These are phyloP conservation scores for Notolepis coatsorum DNA, from an alignment of 2,797 vertebrate species.

Conservation along the genomic window DNA sequence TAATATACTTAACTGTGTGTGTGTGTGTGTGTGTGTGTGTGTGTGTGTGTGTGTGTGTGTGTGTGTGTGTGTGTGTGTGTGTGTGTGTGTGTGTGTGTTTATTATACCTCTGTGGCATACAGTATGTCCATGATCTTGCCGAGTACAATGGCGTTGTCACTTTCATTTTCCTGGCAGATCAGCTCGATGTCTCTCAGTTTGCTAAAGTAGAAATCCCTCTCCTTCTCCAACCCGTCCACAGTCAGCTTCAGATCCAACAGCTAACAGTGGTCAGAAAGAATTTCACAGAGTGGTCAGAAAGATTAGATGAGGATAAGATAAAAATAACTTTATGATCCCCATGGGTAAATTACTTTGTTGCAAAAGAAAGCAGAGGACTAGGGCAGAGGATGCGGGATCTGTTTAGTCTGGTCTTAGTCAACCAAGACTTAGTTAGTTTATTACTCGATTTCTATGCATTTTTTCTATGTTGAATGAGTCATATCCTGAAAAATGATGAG, in stretches of 20 bases:
- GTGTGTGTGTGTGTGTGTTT: conserved; percentile 3
- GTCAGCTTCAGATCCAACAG: conserved; percentile 94
- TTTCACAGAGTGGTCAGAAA: too few species aligned
- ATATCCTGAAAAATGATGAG: too few species aligned
- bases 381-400: too few species aligned
- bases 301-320: too few species aligned
- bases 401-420: too few species aligned
- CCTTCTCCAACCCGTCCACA: conserved; percentile 93
- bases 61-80: not conserved
- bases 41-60: not conserved
- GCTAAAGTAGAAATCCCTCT: conserved; percentile 97
- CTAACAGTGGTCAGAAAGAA: conserved; percentile 61
- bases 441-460: too few species aligned
- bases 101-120: conserved; percentile 96
- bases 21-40: not conserved
- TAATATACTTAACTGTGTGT: not conserved
- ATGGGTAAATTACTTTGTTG: too few species aligned
- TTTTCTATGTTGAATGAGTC: too few species aligned
- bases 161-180: conserved; percentile 94
- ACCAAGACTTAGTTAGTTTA: too few species aligned
- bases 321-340: too few species aligned
- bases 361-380: too few species aligned
- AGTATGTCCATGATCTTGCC: conserved; percentile 90
- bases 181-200: conserved; percentile 97
- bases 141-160: conserved; percentile 83